phyloP scores from a whole-genome alignment of 2,797 vertebrate genomes.

The Melanotaenia boesemani region DNA sequence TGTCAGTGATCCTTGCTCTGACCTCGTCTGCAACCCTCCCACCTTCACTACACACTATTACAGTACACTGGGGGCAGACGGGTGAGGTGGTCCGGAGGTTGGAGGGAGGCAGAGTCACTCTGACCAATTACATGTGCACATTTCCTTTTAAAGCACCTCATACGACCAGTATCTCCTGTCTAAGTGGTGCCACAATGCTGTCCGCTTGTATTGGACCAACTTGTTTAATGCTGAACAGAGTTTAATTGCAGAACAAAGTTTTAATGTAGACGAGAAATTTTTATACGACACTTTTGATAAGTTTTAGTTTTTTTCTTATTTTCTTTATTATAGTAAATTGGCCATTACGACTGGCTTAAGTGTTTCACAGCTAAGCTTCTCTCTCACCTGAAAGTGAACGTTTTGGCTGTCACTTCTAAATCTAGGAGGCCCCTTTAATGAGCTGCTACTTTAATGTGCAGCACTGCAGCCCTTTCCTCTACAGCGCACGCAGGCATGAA shows the following conservation, averaged over 20 bases:
- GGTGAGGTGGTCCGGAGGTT: conserved; percentile 39
- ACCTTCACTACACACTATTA: conserved; percentile 64
- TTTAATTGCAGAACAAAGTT: conserved; percentile 41
- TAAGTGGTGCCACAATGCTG: conserved; percentile 9
- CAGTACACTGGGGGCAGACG: conserved; percentile 53
- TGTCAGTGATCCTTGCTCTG: conserved; percentile 73
- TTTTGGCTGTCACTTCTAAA: conserved; percentile 58
- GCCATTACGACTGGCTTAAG: conserved; percentile 59
- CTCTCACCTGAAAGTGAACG: conserved; percentile 42
- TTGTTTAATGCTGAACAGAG: conserved; percentile 8
- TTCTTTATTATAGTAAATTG: conserved; percentile 55
- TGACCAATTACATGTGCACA: conserved; percentile 53
- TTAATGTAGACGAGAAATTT: neutral
- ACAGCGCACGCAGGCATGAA: conserved; percentile 27
- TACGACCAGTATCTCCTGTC: conserved; percentile 15
- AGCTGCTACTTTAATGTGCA: conserved; percentile 59
- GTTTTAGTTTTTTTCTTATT: conserved; percentile 8
- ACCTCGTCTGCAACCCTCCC: conserved; percentile 68
- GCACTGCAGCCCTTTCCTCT: conserved; percentile 17
- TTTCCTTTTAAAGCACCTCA: conserved; percentile 53
- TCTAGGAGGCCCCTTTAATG: conserved; percentile 54
- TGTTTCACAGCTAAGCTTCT: conserved; percentile 33
- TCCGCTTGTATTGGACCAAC: conserved; percentile 29
- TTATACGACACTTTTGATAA: conserved; percentile 24
- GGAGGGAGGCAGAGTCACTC: conserved; percentile 34